Evolutionary conservation across 2,797 vertebrate genomes (phyloP).

Genomic region (Xiphorhynchus erythropygius): DNA sequence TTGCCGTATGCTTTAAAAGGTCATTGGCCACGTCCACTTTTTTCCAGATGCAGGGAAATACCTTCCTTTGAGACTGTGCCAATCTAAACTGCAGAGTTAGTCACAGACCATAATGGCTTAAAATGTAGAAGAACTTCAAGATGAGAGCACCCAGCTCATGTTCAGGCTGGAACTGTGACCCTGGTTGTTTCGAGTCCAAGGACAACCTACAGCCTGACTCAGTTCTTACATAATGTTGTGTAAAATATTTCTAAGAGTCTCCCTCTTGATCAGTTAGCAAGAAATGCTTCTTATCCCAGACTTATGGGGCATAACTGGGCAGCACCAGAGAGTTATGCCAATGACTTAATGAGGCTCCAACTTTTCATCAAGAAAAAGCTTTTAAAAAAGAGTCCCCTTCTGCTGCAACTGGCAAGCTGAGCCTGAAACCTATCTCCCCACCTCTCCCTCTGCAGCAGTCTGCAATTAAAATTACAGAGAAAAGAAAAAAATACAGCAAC

Average conservation of each 20-base stretch:
- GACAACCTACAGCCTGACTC: not conserved
- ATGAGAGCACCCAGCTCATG: not conserved
- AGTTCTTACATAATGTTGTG: not conserved
- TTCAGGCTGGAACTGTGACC: not conserved
- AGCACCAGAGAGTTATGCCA: not conserved
- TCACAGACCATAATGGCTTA: conserved; percentile 30
- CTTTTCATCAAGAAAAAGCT: not conserved
- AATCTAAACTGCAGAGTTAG: conserved; percentile 8
- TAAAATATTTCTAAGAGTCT: conserved; percentile 32
- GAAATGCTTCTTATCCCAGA: not conserved
- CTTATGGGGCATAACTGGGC: not conserved
- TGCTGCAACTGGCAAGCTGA: not conserved
- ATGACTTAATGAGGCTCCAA: not conserved
- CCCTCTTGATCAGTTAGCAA: not conserved
- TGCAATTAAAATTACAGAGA: not conserved
- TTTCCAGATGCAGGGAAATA: conserved; percentile 3
- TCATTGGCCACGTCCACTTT: not conserved
- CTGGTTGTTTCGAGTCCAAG: conserved; percentile 8
- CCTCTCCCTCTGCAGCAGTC: not conserved
- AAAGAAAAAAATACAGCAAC: conserved; percentile 8
- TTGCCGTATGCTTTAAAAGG: not conserved
- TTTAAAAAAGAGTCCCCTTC: not conserved
- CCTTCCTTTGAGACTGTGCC: conserved; percentile 50
- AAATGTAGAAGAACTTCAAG: conserved; percentile 5
- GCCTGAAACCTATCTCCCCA: not conserved